These are phyloP conservation scores for Brotula barbata DNA, from an alignment of 2,797 vertebrate genomes.

Conservation along the genomic window DNA sequence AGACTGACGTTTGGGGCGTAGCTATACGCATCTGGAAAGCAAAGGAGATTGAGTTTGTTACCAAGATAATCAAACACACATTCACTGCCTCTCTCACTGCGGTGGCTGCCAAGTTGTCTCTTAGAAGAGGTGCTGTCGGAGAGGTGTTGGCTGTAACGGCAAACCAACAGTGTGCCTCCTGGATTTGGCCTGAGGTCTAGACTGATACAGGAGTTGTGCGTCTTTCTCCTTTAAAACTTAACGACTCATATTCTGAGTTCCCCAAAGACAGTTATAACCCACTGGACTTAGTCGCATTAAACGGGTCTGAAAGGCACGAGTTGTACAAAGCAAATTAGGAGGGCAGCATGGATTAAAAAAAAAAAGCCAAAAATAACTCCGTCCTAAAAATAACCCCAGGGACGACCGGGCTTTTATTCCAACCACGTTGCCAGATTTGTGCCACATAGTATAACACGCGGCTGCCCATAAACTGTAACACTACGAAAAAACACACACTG, in stretches of 20 bases:
- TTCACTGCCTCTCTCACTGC: slow-evolving; percentile 38
- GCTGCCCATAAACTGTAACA: slow-evolving; percentile 44
- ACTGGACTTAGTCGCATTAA: slow-evolving; percentile 12
- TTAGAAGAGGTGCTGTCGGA: slow-evolving; percentile 41
- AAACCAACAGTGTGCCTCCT: slow-evolving; percentile 32
- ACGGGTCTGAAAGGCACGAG: slow-evolving; percentile 28
- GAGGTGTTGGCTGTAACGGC: slow-evolving; percentile 48
- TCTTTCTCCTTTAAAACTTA: slow-evolving; percentile 3
- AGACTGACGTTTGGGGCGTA: slow-evolving; percentile 86
- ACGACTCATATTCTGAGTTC: slow-evolving; percentile 12
- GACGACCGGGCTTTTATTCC: slow-evolving; percentile 43
- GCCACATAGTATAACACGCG: slow-evolving; percentile 27
- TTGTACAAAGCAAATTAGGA: slow-evolving; percentile 50
- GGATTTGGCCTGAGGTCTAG: slow-evolving; percentile 26
- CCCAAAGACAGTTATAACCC: slow-evolving; percentile 3
- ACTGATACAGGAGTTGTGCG: background rate
- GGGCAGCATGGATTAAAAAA: slow-evolving; percentile 43
- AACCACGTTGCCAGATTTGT: slow-evolving; percentile 29
- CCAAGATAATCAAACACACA: slow-evolving; percentile 59
- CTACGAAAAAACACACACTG: slow-evolving; percentile 46
- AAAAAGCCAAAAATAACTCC: slow-evolving; percentile 63
- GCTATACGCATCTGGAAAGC: slow-evolving; percentile 90
- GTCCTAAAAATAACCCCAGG: slow-evolving; percentile 55
- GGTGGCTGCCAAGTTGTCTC: slow-evolving; percentile 38
- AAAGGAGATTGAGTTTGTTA: slow-evolving; percentile 71